These are phyloP conservation scores for Dasyprocta punctata DNA, from an alignment of 2,113 vertebrate species.

Conservation along the genomic window DNA sequence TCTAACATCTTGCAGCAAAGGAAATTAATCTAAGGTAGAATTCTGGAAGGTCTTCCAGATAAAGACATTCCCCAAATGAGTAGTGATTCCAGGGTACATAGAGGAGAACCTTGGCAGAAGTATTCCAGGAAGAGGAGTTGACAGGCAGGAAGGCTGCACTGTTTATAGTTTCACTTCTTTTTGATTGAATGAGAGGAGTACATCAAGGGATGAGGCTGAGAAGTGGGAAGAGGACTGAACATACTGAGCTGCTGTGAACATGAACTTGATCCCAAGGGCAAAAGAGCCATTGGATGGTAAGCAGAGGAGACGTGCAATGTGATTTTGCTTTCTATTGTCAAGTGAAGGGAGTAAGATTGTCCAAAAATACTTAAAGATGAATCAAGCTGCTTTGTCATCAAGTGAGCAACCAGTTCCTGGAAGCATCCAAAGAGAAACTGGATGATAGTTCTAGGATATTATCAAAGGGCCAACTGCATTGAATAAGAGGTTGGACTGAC, in stretches of 20 bases:
- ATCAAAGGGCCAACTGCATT: not conserved
- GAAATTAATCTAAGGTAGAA: not conserved
- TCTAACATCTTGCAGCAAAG: not conserved
- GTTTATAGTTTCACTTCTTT: not conserved
- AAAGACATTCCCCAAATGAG: not conserved
- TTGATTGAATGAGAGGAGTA: not conserved
- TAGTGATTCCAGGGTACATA: not conserved
- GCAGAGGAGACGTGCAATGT: not conserved
- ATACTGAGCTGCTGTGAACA: not conserved
- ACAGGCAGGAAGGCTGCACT: not conserved
- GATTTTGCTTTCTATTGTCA: not conserved
- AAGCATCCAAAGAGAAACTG: slow-evolving; percentile 8
- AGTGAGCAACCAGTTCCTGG: not conserved
- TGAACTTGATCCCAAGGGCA: not conserved
- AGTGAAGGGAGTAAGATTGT: not conserved
- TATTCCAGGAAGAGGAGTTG: not conserved
- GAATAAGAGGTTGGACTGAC: not conserved
- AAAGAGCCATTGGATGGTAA: not conserved
- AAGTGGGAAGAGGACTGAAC: not conserved
- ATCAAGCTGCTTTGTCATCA: not conserved
- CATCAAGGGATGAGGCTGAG: not conserved
- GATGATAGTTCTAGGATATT: not conserved
- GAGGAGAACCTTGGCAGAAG: not conserved
- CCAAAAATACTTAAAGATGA: slow-evolving; percentile 22
- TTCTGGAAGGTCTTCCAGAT: not conserved